A percentile compares a stretch with the other conserved stretches of the same genome.
Conservation (phyloP, 2,888 invertebrate genomes). For the Agrilus biguttatus region DNA sequence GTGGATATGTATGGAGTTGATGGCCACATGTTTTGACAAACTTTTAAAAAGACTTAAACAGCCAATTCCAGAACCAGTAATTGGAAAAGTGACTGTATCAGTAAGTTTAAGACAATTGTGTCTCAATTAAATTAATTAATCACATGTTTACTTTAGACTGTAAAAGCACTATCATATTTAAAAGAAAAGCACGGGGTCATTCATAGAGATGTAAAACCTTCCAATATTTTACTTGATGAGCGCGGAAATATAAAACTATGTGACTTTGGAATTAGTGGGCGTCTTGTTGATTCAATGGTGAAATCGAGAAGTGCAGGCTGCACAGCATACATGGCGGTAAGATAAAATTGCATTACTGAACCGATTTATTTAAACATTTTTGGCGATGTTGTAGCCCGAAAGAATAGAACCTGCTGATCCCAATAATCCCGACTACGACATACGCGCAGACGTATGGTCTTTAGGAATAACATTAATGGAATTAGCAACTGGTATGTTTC, state of each 20-base stretch:
- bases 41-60: conserved; percentile 70
- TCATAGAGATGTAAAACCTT: conserved; percentile 96
- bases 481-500: conserved; percentile 91
- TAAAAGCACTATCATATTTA: conserved; percentile 91
- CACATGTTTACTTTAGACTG: conserved; percentile 47
- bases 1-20: conserved; percentile 99
- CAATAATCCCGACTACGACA: conserved; percentile 89
- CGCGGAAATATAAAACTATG: conserved; percentile 93
- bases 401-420: conserved; percentile 91
- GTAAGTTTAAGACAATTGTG: conserved; percentile 39
- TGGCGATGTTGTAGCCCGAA: conserved; percentile 58
- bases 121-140: neutral
- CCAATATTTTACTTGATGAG: conserved; percentile 93
- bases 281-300: conserved; percentile 95
- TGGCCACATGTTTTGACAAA: conserved; percentile 98
- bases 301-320: conserved; percentile 94
- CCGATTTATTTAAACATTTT: neutral
- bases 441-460: conserved; percentile 99
- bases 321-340: conserved; percentile 98
- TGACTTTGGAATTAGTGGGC: conserved; percentile 98
- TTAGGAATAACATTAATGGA: conserved; percentile 93
- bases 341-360: conserved; percentile 22
- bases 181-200: conserved; percentile 96
- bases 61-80: conserved; percentile 89
- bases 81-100: conserved; percentile 94